Conservation (phyloP, 2,888 invertebrate species). For the Agapetus fuscipes region DNA sequence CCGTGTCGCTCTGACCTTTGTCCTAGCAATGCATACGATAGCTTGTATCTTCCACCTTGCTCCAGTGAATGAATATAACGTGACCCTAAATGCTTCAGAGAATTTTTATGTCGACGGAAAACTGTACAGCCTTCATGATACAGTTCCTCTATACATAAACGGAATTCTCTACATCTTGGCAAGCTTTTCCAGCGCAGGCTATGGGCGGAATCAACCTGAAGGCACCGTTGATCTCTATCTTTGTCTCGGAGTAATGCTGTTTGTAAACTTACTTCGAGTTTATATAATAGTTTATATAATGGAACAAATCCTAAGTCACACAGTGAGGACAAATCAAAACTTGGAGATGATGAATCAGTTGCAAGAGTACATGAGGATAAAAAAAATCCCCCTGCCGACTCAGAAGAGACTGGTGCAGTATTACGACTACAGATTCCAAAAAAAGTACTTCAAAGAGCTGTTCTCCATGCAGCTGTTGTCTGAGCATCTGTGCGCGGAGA, state of each 20-base stretch:
- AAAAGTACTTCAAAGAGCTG: slow-evolving; percentile 47
- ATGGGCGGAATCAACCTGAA: slow-evolving; percentile 4
- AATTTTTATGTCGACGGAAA: too few species aligned
- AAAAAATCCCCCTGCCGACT: slow-evolving; percentile 44
- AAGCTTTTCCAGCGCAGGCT: neutral
- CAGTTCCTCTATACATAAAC: too few species aligned
- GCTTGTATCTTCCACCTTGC: too few species aligned
- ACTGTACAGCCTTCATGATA: too few species aligned
- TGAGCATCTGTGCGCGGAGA: slow-evolving; percentile 44
- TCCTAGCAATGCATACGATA: too few species aligned
- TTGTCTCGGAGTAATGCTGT: neutral
- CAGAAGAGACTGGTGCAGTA: slow-evolving; percentile 45
- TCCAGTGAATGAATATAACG: too few species aligned
- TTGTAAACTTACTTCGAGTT: neutral
- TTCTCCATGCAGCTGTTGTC: slow-evolving; percentile 42
- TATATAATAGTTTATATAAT: slow-evolving; percentile 4
- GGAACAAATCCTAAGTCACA: slow-evolving; percentile 9
- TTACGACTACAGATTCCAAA: slow-evolving; percentile 49
- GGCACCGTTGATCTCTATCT: slow-evolving; percentile 3
- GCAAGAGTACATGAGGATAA: slow-evolving; percentile 48
- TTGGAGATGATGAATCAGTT: slow-evolving; percentile 43
- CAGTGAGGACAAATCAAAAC: slow-evolving; percentile 26
- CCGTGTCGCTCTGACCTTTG: too few species aligned
- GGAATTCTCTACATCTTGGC: neutral
- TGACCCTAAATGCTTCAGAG: too few species aligned